Evolutionary conservation across 53 echinoderm and acorn worm species (phyloP).

Genomic region (Luidia sarsii): DNA sequence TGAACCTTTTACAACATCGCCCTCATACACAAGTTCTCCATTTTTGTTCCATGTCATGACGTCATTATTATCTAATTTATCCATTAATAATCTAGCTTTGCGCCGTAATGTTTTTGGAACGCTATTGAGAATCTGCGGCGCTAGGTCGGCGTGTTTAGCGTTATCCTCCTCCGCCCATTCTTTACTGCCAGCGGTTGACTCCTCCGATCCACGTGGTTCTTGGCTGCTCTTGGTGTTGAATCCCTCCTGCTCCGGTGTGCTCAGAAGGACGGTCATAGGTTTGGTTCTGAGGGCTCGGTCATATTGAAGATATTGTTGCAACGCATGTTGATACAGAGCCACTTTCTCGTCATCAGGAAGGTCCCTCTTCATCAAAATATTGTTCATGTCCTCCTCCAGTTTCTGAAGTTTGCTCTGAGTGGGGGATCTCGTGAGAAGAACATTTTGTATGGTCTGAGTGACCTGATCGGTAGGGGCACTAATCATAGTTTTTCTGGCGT

Average conservation of each 20-base stretch:
- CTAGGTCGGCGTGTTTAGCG: background rate
- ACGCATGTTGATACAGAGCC: background rate
- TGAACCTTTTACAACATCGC: too few relatives aligned
- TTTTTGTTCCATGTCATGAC: background rate
- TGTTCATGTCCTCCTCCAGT: slow-evolving; percentile 11
- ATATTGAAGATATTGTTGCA: background rate
- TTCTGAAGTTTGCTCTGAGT: slow-evolving; percentile 2
- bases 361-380: background rate
- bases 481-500: background rate
- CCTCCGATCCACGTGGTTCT: background rate
- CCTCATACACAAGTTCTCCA: too few relatives aligned
- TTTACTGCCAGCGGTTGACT: too few relatives aligned
- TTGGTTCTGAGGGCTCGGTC: background rate
- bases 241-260: background rate
- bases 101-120: background rate
- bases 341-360: background rate
- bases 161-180: too few relatives aligned
- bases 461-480: background rate
- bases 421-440: slow-evolving; percentile 3
- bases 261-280: background rate
- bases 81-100: background rate
- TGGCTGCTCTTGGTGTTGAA: background rate
- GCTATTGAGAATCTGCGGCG: background rate
- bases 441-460: background rate
- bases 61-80: background rate